Conservation (phyloP, 1,140 invertebrate genomes). For the Cheumatopsyche charites region DNA sequence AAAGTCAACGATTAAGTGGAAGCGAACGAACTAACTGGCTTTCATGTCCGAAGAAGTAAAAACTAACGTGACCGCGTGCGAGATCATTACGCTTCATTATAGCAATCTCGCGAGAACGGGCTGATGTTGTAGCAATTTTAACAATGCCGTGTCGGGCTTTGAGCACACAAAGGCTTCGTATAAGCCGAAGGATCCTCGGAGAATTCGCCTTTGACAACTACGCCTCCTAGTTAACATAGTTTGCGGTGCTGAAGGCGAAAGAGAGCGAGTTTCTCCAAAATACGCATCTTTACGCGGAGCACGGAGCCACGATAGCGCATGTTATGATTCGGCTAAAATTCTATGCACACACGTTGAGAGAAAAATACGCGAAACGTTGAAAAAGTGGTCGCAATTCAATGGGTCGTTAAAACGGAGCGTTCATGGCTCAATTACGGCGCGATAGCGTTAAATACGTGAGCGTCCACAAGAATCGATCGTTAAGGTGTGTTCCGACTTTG, state of each 20-base stretch:
- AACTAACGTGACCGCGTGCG: slow-evolving; percentile 23
- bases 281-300: no score
- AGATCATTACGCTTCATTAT: slow-evolving; percentile 37
- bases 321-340: neutral
- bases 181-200: slow-evolving; percentile 4
- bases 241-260: no score
- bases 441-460: neutral
- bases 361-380: no score
- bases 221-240: slow-evolving; percentile 25
- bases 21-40: neutral
- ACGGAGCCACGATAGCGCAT: neutral
- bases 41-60: neutral
- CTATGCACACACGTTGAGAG: neutral
- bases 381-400: slow-evolving; percentile 8
- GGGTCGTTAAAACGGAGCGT: slow-evolving; percentile 16
- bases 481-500: neutral
- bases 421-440: slow-evolving; percentile 6
- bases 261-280: no score
- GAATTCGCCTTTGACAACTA: slow-evolving; percentile 34
- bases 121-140: slow-evolving; percentile 20
- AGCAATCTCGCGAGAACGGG: slow-evolving; percentile 8
- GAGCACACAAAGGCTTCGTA: slow-evolving; percentile 7
- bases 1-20: slow-evolving; percentile 10
- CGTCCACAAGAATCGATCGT: neutral
- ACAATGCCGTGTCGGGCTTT: slow-evolving; percentile 21